Percentiles rank a stretch among this genome's conserved stretches.
phyloP scores from a whole-genome alignment of 2,888 invertebrate genomes.

The Cepaea hortensis region DNA sequence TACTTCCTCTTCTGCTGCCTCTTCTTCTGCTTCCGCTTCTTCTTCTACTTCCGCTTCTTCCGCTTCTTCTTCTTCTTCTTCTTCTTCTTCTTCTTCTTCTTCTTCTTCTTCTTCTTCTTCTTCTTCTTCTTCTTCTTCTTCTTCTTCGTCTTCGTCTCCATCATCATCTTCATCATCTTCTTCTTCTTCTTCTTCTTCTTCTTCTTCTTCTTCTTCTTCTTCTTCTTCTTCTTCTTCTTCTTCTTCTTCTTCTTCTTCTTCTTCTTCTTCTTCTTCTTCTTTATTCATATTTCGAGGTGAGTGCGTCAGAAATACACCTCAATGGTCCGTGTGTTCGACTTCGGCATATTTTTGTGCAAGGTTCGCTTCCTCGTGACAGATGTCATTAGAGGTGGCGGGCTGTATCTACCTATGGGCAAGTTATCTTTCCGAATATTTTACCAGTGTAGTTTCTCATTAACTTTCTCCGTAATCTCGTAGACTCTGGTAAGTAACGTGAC shows the following conservation, averaged over 20 bases:
- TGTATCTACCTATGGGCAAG: no score
- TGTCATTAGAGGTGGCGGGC: no score
- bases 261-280: neutral
- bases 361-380: no score
- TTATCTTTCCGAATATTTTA: no score
- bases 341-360: no score
- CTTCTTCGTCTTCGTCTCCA: neutral
- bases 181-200: neutral
- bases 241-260: neutral
- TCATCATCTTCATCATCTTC: neutral
- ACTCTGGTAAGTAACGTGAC: no score
- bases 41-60: neutral
- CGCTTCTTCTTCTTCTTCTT: neutral
- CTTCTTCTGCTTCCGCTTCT: neutral
- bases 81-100: slow-evolving; percentile 2
- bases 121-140: neutral
- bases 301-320: no score
- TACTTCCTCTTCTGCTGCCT: neutral
- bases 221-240: slow-evolving; percentile 1
- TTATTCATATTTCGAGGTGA: neutral
- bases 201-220: neutral
- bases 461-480: no score
- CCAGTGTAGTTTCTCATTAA: no score
- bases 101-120: neutral
- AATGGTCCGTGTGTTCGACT: no score